Percentiles rank a stretch among this genome's conserved stretches.
Conservation (phyloP, 2,797 vertebrate genomes). For the Poeciliopsis turneri region DNA sequence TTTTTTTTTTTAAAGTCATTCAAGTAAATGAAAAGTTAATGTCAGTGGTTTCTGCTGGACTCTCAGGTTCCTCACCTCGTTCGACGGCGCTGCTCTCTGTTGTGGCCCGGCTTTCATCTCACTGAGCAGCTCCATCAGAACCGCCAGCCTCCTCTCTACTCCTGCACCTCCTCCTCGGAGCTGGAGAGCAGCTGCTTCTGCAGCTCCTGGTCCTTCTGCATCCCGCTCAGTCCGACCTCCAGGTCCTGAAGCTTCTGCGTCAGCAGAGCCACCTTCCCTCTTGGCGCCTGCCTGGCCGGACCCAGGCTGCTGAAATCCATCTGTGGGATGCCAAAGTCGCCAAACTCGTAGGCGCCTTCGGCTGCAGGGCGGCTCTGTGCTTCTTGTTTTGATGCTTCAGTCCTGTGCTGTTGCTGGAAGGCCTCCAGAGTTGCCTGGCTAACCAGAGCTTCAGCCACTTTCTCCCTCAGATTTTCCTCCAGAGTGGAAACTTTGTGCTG, state of each 20-base stretch:
- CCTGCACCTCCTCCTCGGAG: conserved; percentile 83
- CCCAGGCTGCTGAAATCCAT: conserved; percentile 56
- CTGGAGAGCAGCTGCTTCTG: conserved; percentile 85
- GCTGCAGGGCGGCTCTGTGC: conserved; percentile 12
- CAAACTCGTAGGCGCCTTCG: conserved; percentile 24
- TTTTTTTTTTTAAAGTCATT: no score
- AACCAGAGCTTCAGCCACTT: conserved; percentile 83
- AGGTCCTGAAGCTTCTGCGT: conserved; percentile 84
- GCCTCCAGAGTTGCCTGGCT: conserved; percentile 87
- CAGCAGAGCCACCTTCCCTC: conserved; percentile 74
- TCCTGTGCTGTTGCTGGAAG: conserved; percentile 68
- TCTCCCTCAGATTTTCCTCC: conserved; percentile 86
- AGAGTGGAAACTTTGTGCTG: conserved; percentile 78
- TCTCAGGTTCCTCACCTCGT: conserved; percentile 56
- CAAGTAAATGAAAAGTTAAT: no score
- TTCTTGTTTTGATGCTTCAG: conserved; percentile 36
- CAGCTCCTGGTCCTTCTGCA: conserved; percentile 83
- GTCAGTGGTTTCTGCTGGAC: no score
- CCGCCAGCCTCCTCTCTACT: conserved; percentile 85
- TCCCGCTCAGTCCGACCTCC: conserved; percentile 80
- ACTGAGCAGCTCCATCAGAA: conserved; percentile 83
- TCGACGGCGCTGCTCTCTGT: conserved; percentile 24
- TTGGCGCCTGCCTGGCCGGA: conserved; percentile 39
- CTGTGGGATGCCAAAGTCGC: conserved; percentile 55
- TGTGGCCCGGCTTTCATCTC: conserved; percentile 66